Base-by-base conservation (phyloP, 1,140 invertebrate species). In the Leptoteleia sp. region DNA sequence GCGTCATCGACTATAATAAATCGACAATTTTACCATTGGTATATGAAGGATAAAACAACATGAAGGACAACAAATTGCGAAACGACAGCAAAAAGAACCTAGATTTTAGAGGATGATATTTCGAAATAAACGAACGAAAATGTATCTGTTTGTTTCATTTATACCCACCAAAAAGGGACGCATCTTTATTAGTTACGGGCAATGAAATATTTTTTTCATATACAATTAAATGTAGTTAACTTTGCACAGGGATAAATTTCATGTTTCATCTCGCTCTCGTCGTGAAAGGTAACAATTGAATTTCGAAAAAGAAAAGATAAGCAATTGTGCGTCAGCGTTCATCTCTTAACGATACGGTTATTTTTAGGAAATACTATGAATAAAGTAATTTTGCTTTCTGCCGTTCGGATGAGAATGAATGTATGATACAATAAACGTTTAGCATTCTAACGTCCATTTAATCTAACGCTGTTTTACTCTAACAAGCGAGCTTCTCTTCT, bases 51-150 rank as follows among this genome's bases (percentile, higher is more conserved):
- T 4, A 40, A 55, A 11, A 43, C 12, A 54, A 42, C 13, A 52
- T 13, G n/a, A 37, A 29, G 52, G 31, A 50, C 16, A 27, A 70
- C 55, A 70, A 50, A 48, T 33, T 45, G n/a, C 11, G 15, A 55
- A 64, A n/a, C 29, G 43, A 52, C 61, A 61, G 42, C 61, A 40
- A 76, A 57, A 73, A 64, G 64, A 59, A 71, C 64, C 33, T 79
- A 76, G 77, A 79, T 76, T 79, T 79, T 75, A 79, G 77, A 67
- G 35, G 33, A 57, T 68, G 22, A 73, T 62, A 64, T 79, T 79
- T 79, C 70, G 55, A 79, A 79, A 79, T 79, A 79, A 79, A 79
- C 29, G 47, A 70, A 54, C 35, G 25, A 79, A 79, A 70, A 79
- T 12, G 48, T 35, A 52, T 7, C 17, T 31, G 3, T 12, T 70